These are phyloP conservation scores for Lithobates sylvaticus DNA, from an alignment of 2,797 vertebrate genomes.

Conservation along the genomic window DNA sequence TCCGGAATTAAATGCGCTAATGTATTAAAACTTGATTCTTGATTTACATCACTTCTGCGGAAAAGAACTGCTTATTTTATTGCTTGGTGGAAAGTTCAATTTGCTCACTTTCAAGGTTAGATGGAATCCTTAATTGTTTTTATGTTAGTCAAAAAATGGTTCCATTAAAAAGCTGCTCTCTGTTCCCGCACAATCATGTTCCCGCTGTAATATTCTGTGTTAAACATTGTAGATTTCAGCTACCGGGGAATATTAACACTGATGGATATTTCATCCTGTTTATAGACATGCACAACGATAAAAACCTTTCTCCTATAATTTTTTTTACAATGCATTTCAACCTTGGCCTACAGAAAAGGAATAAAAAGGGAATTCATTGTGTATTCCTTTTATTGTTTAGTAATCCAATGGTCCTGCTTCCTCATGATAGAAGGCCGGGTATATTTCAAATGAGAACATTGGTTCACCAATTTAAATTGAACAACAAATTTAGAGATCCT, in stretches of 20 bases:
- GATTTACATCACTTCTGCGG: constrained; percentile 33
- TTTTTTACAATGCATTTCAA: constrained; percentile 65
- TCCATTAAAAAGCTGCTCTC: constrained; percentile 53
- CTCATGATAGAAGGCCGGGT: constrained; percentile 11
- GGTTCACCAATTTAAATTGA: constrained; percentile 23
- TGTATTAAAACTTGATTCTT: constrained; percentile 45
- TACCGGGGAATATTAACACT: constrained; percentile 62
- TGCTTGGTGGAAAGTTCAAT: constrained; percentile 44
- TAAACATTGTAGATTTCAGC: constrained; percentile 64
- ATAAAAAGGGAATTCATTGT: constrained; percentile 72
- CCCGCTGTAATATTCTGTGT: constrained; percentile 65
- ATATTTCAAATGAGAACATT: constrained; percentile 35
- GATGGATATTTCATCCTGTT: constrained; percentile 67
- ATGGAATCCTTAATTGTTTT: constrained; percentile 57
- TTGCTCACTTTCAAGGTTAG: constrained; percentile 57
- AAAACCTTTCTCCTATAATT: constrained; percentile 65
- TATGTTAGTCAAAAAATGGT: constrained; percentile 59
- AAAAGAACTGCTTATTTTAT: constrained; percentile 30
- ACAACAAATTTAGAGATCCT: background rate
- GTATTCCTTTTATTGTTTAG: constrained; percentile 61
- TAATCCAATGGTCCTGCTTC: constrained; percentile 1
- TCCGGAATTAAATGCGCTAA: constrained; percentile 29
- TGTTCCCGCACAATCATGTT: constrained; percentile 59
- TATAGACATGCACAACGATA: constrained; percentile 62
- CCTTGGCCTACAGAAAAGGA: constrained; percentile 67